phyloP scores from a whole-genome alignment of 2,888 invertebrate species.

The Ectemnius lituratus region DNA sequence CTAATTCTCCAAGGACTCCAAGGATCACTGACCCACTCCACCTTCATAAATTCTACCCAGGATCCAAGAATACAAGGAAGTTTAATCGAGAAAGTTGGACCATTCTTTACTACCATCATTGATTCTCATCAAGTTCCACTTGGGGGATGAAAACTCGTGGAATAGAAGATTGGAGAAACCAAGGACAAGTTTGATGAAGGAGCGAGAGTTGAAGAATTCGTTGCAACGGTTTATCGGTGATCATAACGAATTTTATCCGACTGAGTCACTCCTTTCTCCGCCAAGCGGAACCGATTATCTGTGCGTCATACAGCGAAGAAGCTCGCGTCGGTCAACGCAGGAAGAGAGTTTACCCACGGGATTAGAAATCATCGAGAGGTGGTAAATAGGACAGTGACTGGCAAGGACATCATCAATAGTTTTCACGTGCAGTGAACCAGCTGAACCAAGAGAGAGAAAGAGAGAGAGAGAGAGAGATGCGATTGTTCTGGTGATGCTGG shows the following conservation, averaged over 20 bases:
- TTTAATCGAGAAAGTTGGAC: no score
- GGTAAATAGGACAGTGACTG: no score
- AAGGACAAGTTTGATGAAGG: background rate
- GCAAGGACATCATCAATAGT: background rate
- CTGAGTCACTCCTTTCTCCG: constrained; percentile 18
- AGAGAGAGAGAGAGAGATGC: no score
- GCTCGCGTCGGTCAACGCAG: constrained; percentile 1
- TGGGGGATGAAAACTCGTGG: background rate
- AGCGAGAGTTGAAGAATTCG: constrained; percentile 12
- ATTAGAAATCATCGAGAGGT: no score
- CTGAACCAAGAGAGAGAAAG: no score
- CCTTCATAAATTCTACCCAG: background rate
- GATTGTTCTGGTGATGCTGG: background rate
- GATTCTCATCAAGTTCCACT: background rate
- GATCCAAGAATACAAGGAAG: no score
- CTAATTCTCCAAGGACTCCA: no score
- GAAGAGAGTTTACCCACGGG: background rate
- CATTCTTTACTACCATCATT: no score
- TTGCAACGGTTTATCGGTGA: constrained; percentile 23
- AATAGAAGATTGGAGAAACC: background rate
- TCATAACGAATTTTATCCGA: constrained; percentile 22
- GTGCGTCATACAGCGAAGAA: background rate
- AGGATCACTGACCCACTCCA: constrained; percentile 8
- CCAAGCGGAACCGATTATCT: constrained; percentile 20
- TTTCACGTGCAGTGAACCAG: background rate